These are phyloP conservation scores for Hypomecis atomaria DNA, from an alignment of 2,888 invertebrate genomes.

Conservation along the genomic window DNA sequence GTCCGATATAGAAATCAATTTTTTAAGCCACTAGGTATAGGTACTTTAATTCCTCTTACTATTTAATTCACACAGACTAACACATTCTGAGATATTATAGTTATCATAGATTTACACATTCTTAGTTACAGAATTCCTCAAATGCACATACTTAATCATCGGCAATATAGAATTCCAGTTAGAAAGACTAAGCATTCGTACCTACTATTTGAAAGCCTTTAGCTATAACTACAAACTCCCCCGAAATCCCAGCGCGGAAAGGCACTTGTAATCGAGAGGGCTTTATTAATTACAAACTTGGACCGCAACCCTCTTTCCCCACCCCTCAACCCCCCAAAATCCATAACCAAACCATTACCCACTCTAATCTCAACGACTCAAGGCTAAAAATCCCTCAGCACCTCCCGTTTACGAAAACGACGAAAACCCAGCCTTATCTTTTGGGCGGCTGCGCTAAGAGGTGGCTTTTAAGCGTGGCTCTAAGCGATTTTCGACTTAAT, in stretches of 20 bases:
- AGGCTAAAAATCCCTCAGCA: conserved; percentile 71
- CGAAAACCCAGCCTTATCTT: conserved; percentile 78
- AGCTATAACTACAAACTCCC: conserved; percentile 42
- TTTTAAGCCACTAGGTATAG: no score
- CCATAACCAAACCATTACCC: conserved; percentile 62
- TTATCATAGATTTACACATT: no score
- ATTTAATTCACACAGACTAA: no score
- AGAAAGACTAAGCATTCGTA: no score
- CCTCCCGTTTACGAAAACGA: conserved; percentile 63
- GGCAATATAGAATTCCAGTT: neutral
- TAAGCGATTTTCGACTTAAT: conserved; percentile 61
- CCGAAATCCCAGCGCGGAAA: conserved; percentile 72
- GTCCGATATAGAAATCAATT: no score
- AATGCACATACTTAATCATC: no score
- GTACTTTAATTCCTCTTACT: no score
- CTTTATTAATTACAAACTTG: conserved; percentile 84
- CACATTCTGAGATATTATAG: no score
- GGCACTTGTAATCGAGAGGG: conserved; percentile 83
- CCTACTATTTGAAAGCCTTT: conserved; percentile 16
- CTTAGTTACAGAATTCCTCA: no score
- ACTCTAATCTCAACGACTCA: conserved; percentile 66
- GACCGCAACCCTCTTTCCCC: conserved; percentile 70
- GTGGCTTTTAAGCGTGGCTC: conserved; percentile 45
- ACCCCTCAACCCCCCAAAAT: conserved; percentile 45
- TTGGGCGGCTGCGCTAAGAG: conserved; percentile 72